These are phyloP conservation scores for Muricea muricata DNA, from an alignment of 92 coral and sea anemone species.

Conservation along the genomic window DNA sequence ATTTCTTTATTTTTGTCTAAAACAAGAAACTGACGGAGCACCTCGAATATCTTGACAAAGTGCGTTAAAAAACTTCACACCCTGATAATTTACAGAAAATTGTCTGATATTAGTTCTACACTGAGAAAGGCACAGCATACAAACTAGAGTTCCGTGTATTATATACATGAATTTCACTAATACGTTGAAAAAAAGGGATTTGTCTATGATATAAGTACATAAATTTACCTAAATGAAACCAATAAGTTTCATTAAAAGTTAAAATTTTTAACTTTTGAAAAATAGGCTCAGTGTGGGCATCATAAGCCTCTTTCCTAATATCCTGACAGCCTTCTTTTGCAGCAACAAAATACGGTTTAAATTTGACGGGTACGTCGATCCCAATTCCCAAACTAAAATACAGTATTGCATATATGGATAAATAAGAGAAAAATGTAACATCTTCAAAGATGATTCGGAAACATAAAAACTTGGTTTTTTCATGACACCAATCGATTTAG, in stretches of 20 bases:
- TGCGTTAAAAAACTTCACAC: conserved; percentile 24
- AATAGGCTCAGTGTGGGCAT: conserved; percentile 25
- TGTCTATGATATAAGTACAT: conserved; percentile 29
- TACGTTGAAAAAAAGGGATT: conserved; percentile 32
- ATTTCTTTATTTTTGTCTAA: background rate
- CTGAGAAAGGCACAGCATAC: conserved; percentile 3
- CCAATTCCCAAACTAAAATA: conserved; percentile 13
- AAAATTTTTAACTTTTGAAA: conserved; percentile 20
- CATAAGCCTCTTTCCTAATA: conserved; percentile 15
- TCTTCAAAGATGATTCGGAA: background rate
- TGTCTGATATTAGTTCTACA: conserved; percentile 35
- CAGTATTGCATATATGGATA: background rate
- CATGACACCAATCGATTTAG: background rate
- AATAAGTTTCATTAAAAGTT: conserved; percentile 17
- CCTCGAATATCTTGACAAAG: background rate
- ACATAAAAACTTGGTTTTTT: background rate
- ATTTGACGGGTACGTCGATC: background rate
- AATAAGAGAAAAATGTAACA: background rate
- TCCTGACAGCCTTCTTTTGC: background rate
- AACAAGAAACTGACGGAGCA: background rate
- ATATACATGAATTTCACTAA: conserved; percentile 25
- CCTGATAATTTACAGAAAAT: conserved; percentile 34
- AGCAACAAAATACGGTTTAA: background rate
- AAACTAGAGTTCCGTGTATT: conserved; percentile 33
- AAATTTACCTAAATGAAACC: conserved; percentile 38